phyloP scores from a whole-genome alignment of 2,888 invertebrate genomes.

The Rugalucina vietnamica region DNA sequence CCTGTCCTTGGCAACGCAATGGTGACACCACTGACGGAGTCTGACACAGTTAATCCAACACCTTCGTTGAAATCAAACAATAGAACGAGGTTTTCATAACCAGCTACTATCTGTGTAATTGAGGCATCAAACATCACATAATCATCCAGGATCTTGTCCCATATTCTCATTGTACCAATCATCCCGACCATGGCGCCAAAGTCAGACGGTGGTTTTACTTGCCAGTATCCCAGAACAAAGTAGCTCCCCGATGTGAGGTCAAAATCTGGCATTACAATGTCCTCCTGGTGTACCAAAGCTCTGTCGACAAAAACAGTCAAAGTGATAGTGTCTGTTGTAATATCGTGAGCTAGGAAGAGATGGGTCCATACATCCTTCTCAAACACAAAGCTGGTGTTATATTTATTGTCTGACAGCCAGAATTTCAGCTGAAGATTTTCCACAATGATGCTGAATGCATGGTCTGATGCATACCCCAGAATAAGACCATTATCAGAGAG shows the following conservation, averaged over 20 bases:
- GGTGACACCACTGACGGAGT: slow-evolving; percentile 22
- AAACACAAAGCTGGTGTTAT: slow-evolving; percentile 42
- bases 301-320: slow-evolving; percentile 15
- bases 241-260: slow-evolving; percentile 47
- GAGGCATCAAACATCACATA: slow-evolving; percentile 12
- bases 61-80: slow-evolving; percentile 38
- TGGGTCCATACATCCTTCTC: slow-evolving; percentile 54
- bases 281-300: background rate
- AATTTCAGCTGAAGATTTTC: background rate
- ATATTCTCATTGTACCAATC: slow-evolving; percentile 63
- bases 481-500: slow-evolving; percentile 42
- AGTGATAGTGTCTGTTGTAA: slow-evolving; percentile 7
- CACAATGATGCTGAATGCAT: slow-evolving; percentile 34
- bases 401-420: background rate
- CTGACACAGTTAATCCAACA: slow-evolving; percentile 37
- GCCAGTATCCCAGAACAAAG: slow-evolving; percentile 62
- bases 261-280: background rate
- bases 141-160: slow-evolving; percentile 56
- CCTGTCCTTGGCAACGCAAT: slow-evolving; percentile 33
- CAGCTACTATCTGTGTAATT: background rate
- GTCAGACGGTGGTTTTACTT: slow-evolving; percentile 36
- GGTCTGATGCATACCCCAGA: slow-evolving; percentile 48
- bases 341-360: slow-evolving; percentile 50
- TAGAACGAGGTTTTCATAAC: slow-evolving; percentile 9
- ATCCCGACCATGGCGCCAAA: slow-evolving; percentile 46